These are phyloP conservation scores for Andrena minutula DNA, from an alignment of 2,888 invertebrate genomes.

Conservation along the genomic window DNA sequence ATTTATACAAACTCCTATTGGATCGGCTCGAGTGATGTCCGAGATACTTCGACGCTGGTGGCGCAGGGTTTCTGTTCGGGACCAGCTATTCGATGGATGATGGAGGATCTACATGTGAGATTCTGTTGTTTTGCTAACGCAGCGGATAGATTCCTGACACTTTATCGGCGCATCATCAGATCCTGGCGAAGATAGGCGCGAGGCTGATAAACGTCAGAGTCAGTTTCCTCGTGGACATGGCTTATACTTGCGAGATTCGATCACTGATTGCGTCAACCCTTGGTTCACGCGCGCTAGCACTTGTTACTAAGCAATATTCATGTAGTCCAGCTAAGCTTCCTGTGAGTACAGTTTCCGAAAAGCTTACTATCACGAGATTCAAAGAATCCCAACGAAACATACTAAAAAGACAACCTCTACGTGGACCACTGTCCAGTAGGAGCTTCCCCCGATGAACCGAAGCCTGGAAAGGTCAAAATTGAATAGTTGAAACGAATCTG, in stretches of 20 bases:
- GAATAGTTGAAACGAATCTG: neutral
- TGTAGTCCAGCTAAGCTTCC: too few relatives aligned
- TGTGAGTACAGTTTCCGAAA: too few relatives aligned
- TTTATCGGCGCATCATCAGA: neutral
- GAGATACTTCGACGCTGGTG: neutral
- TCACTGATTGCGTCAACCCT: slow-evolving; percentile 4
- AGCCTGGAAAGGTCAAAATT: neutral
- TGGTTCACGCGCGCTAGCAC: neutral
- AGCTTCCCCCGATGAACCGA: neutral
- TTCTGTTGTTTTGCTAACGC: slow-evolving; percentile 1
- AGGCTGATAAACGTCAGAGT: slow-evolving; percentile 1
- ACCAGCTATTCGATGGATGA: neutral
- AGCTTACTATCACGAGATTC: too few relatives aligned
- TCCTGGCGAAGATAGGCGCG: neutral
- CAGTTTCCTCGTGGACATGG: neutral
- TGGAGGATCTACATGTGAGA: neutral
- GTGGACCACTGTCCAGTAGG: too few relatives aligned
- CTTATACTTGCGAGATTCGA: neutral
- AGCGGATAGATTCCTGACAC: neutral
- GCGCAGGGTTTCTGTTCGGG: neutral
- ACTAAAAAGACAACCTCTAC: too few relatives aligned
- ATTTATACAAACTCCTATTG: neutral
- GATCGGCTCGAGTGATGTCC: neutral
- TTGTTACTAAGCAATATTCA: neutral
- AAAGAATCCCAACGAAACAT: too few relatives aligned